Base-by-base conservation (phyloP, 2,113 vertebrate species). In the Lota lota region DNA sequence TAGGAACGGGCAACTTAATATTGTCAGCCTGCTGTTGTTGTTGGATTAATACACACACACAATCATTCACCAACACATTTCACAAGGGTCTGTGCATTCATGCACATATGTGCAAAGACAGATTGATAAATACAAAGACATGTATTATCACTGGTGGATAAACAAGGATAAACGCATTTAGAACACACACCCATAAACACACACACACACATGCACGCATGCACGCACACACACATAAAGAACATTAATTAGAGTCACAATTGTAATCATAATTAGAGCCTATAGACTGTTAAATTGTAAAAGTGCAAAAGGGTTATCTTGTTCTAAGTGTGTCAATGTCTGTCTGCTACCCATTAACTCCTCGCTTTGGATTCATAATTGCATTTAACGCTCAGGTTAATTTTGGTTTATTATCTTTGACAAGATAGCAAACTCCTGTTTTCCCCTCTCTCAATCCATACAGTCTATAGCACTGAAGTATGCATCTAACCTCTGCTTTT, bases 1-100 rank as follows among this genome's bases (percentile, higher is more conserved):
- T 51, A 75, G 70, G 77, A 69, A 68, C 80, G 77, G 68, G 67
- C 81, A 86, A 67, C 80, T 86, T 85, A 69, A 82, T 40, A 61
- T 21, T 51, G 59, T 19, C 51, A 16, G 51, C 51, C 14, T 14
- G 14, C 51, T 54, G 51, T 54, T 2, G 18, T 18, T 54, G 51
- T 54, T 54, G 12, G 51, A 54, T 54, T 54, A 54, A 84, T 70
- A 57, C 57, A 64, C 22, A 61, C 22, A 24, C 40, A 65, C 68
- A 73, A n/a, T 66, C 24, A 22, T 17, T 22, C 60, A 61, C 60
- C 22, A 1, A 59, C 40, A 28, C 17, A 22, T 33, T 33, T 33
- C 40, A 47, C 40, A 11, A 33, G 28, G 28, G 28, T 6, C 28
- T 33, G 28, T 3, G 64, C 61, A 28, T 20, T 18, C 24, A 63